Base-by-base conservation (phyloP, 2,888 invertebrate genomes). In the Pterobdella sp. region DNA sequence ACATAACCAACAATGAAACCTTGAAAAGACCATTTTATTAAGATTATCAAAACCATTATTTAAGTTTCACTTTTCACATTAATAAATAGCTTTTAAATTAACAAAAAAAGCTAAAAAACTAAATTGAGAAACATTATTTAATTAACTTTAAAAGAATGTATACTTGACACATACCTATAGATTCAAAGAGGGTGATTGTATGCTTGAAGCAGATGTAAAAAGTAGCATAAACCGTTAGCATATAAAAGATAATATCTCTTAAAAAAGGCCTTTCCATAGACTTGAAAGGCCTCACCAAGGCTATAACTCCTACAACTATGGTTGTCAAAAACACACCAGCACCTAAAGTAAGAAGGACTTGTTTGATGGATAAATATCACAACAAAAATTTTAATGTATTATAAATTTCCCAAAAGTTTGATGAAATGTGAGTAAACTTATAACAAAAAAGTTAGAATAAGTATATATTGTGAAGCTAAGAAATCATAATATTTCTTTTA, bases 301-400 rank as follows among this genome's bases (percentile, higher is more conserved):
- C 85, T 0, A 89, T 85, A 1, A 86, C 81, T 0, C 88, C 88
- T 31, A 86, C 87, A 14, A 89, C 87, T 26, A 88, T 82, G 0
- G 87, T 84, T 0, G 87, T 87, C 2, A 88, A 86, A 80, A 89
- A 89, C 35, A 88, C 84, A 4, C 87, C 88, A 31, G 87, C 88
- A 64, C 88, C 88, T 86, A 77, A 36, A 34, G 35, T 37, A 37
- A 37, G 29, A 49, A 49, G n/a, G n/a, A 49, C 14, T 49, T 49
- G n/a, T 49, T 49, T 49, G n/a, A n/a, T n/a, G n/a, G n/a, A n/a
- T n/a, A n/a, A n/a, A n/a, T n/a, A n/a, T n/a, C n/a, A n/a, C n/a
- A n/a, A n/a, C n/a, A n/a, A n/a, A n/a, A n/a, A n/a, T n/a, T n/a
- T n/a, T n/a, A n/a, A n/a, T n/a, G n/a, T n/a, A n/a, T n/a, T n/a